Percentiles rank a stretch among this genome's conserved stretches.
phyloP scores from a whole-genome alignment of 2,797 vertebrate species.

The Propithecus deckenii region DNA sequence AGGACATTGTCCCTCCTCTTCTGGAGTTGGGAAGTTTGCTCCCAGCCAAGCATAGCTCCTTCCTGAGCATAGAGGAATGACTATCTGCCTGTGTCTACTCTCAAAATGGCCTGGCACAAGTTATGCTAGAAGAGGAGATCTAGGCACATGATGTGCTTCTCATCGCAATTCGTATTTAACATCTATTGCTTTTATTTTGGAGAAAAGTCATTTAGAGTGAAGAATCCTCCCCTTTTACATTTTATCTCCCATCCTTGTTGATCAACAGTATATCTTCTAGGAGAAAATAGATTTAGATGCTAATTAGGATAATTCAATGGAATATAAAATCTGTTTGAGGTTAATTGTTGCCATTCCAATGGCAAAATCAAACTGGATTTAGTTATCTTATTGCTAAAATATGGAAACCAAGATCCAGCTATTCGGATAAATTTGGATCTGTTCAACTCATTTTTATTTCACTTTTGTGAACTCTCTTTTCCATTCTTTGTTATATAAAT shows the following conservation, averaged over 20 bases:
- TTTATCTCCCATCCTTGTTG: not conserved
- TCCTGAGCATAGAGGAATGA: not conserved
- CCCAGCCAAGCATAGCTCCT: not conserved
- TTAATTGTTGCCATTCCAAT: conserved; percentile 17
- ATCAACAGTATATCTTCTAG: not conserved
- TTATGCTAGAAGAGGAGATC: not conserved
- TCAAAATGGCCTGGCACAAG: not conserved
- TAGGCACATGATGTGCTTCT: not conserved
- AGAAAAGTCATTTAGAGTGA: not conserved
- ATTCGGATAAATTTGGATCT: not conserved
- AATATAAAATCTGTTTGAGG: not conserved
- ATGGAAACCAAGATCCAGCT: not conserved
- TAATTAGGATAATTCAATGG: conserved; percentile 11
- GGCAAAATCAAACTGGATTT: not conserved
- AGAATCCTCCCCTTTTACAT: not conserved
- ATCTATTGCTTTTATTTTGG: not conserved
- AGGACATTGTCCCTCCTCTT: not conserved
- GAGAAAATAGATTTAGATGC: not conserved
- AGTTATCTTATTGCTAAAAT: not conserved
- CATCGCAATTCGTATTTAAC: not conserved
- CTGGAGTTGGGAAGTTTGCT: not conserved
- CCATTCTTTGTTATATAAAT: not conserved
- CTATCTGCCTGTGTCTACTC: not conserved
- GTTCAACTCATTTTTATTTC: not conserved
- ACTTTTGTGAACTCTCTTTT: not conserved